Conservation (phyloP, 1,140 invertebrate species). For the Battus philenor region DNA sequence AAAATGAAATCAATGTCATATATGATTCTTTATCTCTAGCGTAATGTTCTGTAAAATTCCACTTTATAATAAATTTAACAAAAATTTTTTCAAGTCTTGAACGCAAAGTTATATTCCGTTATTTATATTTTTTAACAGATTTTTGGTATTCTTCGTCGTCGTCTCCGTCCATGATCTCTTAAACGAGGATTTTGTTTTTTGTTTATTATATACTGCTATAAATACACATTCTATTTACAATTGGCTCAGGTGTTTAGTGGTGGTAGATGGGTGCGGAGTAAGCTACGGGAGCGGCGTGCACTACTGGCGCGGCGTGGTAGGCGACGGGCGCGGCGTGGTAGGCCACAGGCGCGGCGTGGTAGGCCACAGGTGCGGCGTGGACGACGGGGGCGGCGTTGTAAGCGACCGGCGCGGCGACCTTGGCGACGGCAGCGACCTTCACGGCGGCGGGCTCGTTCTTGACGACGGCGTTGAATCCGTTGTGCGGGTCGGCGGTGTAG, state of each 20-base stretch:
- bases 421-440: slow-evolving; percentile 35
- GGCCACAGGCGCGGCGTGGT: slow-evolving; percentile 21
- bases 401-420: slow-evolving; percentile 31
- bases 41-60: too few species aligned
- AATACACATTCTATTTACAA: slow-evolving; percentile 5
- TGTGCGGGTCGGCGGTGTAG: slow-evolving; percentile 77
- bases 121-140: too few species aligned
- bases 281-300: slow-evolving; percentile 16
- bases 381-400: slow-evolving; percentile 28
- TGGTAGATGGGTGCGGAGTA: slow-evolving; percentile 34
- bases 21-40: too few species aligned
- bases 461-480: slow-evolving; percentile 74
- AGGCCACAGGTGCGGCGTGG: slow-evolving; percentile 24
- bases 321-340: slow-evolving; percentile 22
- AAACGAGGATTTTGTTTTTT: too few species aligned
- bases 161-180: too few species aligned
- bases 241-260: slow-evolving; percentile 21
- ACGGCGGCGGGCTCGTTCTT: slow-evolving; percentile 46
- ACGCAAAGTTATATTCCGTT: too few species aligned
- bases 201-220: too few species aligned
- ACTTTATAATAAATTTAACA: too few species aligned
- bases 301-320: slow-evolving; percentile 34
- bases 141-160: too few species aligned
- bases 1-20: too few species aligned
- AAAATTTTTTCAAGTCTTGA: too few species aligned